phyloP scores from a whole-genome alignment of 2,888 invertebrate genomes.

The Sinohyriopsis cumingii region DNA sequence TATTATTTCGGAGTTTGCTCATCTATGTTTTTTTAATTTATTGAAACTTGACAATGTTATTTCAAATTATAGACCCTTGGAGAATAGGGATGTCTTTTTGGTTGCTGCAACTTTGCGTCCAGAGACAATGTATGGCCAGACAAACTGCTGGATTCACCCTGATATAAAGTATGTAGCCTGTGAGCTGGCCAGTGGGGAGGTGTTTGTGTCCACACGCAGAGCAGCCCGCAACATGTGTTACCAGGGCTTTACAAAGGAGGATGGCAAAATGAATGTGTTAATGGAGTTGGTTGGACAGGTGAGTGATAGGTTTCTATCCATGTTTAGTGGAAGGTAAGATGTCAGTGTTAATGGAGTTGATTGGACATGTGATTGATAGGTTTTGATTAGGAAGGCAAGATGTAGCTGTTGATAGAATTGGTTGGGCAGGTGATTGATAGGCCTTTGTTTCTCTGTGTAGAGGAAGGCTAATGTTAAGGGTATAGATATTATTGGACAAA shows the following conservation, averaged over 20 bases:
- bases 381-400: too few species aligned
- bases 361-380: neutral
- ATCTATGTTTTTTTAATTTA: too few species aligned
- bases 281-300: slow-evolving; percentile 73
- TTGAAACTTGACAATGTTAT: neutral
- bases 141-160: slow-evolving; percentile 98
- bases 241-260: slow-evolving; percentile 88
- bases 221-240: slow-evolving; percentile 96
- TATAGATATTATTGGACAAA: neutral
- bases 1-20: neutral
- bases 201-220: slow-evolving; percentile 89
- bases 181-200: slow-evolving; percentile 78
- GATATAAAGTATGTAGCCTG: slow-evolving; percentile 95
- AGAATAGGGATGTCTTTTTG: slow-evolving; percentile 78
- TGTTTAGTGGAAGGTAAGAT: neutral
- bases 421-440: too few species aligned
- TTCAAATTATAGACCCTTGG: slow-evolving; percentile 30
- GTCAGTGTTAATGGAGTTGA: neutral
- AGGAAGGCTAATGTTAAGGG: too few species aligned
- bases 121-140: slow-evolving; percentile 99
- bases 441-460: too few species aligned
- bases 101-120: slow-evolving; percentile 98
- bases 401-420: too few species aligned
- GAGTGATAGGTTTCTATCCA: neutral
- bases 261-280: slow-evolving; percentile 84